Conservation (phyloP, 2,797 vertebrate species). For the Corythornis leucogaster region DNA sequence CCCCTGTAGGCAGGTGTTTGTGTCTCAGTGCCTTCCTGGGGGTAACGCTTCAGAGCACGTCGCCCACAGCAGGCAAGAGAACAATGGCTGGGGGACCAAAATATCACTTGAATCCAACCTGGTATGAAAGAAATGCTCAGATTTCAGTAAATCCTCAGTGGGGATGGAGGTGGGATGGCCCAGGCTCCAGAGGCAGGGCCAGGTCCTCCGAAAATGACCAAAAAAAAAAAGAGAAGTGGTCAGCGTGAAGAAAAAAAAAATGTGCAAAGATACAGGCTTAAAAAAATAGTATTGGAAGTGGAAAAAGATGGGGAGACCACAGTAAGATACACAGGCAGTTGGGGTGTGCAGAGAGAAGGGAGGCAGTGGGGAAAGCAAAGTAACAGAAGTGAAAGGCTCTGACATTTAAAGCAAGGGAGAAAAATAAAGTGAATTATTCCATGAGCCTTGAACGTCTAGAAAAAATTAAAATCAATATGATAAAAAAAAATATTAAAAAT, state of each 20-base stretch:
- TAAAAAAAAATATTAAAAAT: background rate
- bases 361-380: background rate
- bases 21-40: background rate
- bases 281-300: background rate
- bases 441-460: background rate
- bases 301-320: background rate
- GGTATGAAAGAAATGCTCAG: background rate
- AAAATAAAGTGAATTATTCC: background rate
- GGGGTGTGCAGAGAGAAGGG: background rate
- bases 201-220: constrained; percentile 21
- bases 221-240: constrained; percentile 31
- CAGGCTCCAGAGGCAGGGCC: background rate
- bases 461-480: background rate
- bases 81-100: background rate
- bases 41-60: background rate
- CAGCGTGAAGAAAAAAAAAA: background rate
- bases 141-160: background rate
- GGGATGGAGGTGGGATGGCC: background rate
- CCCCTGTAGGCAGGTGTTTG: background rate
- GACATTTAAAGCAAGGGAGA: constrained; percentile 40
- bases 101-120: background rate
- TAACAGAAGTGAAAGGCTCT: constrained; percentile 56
- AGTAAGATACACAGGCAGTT: background rate
- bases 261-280: background rate
- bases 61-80: accelerated